Evolutionary conservation across 1,140 invertebrate genomes (phyloP).

Genomic region (Ganaspis sp.): DNA sequence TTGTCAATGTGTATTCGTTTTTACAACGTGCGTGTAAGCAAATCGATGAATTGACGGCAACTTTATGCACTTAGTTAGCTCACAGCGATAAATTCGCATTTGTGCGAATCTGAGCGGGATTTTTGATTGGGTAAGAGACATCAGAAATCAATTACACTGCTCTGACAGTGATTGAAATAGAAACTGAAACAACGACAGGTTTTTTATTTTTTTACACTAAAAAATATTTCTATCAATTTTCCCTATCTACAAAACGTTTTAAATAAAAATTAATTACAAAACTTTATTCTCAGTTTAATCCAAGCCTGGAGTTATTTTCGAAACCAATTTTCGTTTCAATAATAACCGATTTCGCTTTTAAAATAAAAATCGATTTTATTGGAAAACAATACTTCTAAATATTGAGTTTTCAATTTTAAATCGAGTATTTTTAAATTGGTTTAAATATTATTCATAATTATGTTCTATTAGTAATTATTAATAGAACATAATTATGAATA

Average conservation of each 20-base stretch:
- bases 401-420: no score
- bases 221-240: background rate
- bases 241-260: background rate
- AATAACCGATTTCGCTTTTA: no score
- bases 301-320: background rate
- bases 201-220: background rate
- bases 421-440: no score
- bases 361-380: background rate
- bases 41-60: background rate
- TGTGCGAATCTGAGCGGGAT: slow-evolving; percentile 19
- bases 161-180: slow-evolving; percentile 21
- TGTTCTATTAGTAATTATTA: no score
- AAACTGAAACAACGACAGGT: slow-evolving; percentile 1
- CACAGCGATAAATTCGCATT: slow-evolving; percentile 23
- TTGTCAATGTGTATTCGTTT: background rate
- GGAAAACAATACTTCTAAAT: no score
- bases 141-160: slow-evolving; percentile 25
- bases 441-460: no score
- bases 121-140: slow-evolving; percentile 29
- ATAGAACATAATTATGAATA: no score
- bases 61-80: slow-evolving; percentile 4
- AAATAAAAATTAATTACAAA: background rate
- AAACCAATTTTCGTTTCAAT: background rate
- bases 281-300: background rate
- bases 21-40: background rate